Base-by-base conservation (phyloP, 92 coral and sea anemone genomes). In the Blastomussa wellsi region DNA sequence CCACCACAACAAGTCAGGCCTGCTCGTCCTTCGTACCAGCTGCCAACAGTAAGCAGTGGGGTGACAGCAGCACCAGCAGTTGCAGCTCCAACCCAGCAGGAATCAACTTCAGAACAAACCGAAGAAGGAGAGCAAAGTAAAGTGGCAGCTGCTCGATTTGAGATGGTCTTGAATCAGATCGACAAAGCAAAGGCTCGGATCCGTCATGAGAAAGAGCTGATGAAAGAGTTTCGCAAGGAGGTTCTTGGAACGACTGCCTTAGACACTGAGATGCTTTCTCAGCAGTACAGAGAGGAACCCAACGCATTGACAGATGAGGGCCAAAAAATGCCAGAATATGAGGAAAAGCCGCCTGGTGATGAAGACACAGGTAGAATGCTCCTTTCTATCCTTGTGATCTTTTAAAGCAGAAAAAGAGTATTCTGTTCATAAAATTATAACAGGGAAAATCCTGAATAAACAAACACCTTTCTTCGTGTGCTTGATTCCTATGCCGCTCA, bases 321-420 rank as follows among this genome's bases (percentile, higher is more conserved):
- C 19, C 90, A 78, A 42, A 90, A 77, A 44, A 68, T 79, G 80
- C 48, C 86, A 32, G 83, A 88, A 14, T 79, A 73, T 78, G 98
- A 92, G 35, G 94, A 91, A 74, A 78, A 82, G 70, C 98, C 99
- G 8, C 97, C 98, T 3, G 99, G 99, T 17, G 99, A 94, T 48
- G 99, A 96, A 8, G 69, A 62, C n/a, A 49, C 72, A 53, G 87
- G 81, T 83, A 32, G 20, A 44, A 44, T 44, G 12, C 49, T 44
- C 49, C 11, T 13, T 6, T 13, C 7, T 39, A 3, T 39, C 4
- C 44, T 39, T 39, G 11, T 44, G 11, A 44, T 6, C 49, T 44
- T 39, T 39, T 44, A 13, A 44, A 44, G 49, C 49, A 44, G 49
- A 44, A 0, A 8, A 10, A 44, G 7, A 3, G 12, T 39, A 39